phyloP scores from a whole-genome alignment of 2,113 vertebrate genomes.

The Phaetusa simplex region DNA sequence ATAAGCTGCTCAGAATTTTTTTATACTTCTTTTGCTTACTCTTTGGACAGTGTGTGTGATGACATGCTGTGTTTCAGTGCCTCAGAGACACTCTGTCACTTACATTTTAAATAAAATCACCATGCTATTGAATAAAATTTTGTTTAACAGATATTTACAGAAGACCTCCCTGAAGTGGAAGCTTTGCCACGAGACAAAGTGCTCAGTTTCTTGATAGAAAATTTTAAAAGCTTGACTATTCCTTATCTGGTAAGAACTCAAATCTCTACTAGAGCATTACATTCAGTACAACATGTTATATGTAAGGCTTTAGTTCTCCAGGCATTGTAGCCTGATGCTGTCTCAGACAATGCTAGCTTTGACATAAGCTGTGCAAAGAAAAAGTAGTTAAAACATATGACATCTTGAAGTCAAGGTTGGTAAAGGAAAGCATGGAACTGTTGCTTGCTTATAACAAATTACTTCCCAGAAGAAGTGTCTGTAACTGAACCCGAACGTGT shows the following conservation, averaged over 20 bases:
- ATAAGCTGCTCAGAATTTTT: background rate
- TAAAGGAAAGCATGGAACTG: background rate
- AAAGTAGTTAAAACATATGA: background rate
- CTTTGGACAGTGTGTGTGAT: background rate
- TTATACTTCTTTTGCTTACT: background rate
- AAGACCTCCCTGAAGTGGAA: constrained; percentile 96
- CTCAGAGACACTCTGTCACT: background rate
- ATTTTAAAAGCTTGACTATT: constrained; percentile 89
- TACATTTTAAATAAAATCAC: background rate
- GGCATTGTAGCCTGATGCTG: background rate
- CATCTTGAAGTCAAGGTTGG: background rate
- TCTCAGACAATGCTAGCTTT: background rate
- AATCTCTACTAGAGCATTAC: background rate
- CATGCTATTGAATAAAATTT: background rate
- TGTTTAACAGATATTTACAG: constrained; percentile 92
- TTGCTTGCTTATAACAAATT: background rate
- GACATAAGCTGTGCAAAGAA: background rate
- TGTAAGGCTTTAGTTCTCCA: background rate
- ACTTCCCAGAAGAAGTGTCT: background rate
- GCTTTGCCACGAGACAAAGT: constrained; percentile 87
- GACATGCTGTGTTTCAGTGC: background rate
- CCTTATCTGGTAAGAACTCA: constrained; percentile 87
- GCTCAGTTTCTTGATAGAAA: constrained; percentile 90
- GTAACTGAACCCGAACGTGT: background rate
- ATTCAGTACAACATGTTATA: background rate